phyloP scores from a whole-genome alignment of 1,140 invertebrate species.

The Brachionus manjavacas region DNA sequence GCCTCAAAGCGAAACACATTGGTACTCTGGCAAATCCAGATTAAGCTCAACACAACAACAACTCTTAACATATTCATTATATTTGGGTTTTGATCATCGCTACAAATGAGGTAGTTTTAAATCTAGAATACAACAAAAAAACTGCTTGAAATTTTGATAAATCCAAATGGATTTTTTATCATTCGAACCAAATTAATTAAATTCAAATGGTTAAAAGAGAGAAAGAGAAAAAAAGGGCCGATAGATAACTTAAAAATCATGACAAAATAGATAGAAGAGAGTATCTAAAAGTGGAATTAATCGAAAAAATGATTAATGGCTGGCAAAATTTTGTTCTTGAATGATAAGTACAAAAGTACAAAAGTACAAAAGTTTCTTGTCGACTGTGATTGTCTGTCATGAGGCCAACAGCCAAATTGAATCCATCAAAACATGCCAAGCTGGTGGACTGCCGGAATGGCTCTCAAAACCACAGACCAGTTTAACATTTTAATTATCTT shows the following conservation, averaged over 20 bases:
- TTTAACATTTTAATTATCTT: slow-evolving; percentile 38
- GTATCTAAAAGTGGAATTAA: not conserved
- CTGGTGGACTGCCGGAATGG: not conserved
- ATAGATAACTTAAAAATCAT: not conserved
- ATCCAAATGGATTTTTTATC: slow-evolving; percentile 1
- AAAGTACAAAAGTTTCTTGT: not conserved
- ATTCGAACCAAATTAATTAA: slow-evolving; percentile 11
- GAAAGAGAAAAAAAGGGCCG: not conserved
- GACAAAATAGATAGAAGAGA: not conserved
- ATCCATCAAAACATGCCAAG: not conserved
- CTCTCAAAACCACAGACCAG: not conserved
- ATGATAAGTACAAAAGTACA: not conserved
- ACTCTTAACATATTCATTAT: not conserved
- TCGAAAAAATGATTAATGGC: slow-evolving; percentile 2
- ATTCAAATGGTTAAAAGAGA: slow-evolving; percentile 12
- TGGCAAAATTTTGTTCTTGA: not conserved
- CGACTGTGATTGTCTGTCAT: not conserved
- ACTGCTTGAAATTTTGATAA: slow-evolving; percentile 34
- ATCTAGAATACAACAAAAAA: not conserved
- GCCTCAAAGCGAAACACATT: slow-evolving; percentile 38
- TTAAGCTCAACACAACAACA: not conserved
- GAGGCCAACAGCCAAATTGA: not conserved
- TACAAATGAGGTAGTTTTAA: not conserved
- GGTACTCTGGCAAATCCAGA: not conserved
- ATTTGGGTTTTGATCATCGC: not conserved